Conservation (phyloP, 37 sponge, comb jelly and placozoan genomes). For the Agelas oroides region DNA sequence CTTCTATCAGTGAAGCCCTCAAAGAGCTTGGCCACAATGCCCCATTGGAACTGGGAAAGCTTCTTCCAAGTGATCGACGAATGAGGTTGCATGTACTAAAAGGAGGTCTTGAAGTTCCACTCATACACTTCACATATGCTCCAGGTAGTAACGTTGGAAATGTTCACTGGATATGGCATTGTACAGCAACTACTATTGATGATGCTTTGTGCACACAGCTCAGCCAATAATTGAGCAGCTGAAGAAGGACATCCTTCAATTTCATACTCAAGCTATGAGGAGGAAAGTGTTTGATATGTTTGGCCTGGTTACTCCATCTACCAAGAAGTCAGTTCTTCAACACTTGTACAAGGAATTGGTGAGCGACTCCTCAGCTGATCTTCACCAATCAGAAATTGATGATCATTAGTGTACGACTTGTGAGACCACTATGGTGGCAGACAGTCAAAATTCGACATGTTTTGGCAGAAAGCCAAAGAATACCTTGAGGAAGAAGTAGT, state of each 20-base stretch:
- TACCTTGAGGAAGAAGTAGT: slow-evolving; percentile 56
- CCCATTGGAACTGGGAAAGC: not conserved
- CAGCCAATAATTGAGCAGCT: slow-evolving; percentile 29
- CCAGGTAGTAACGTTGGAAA: slow-evolving; percentile 59
- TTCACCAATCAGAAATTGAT: slow-evolving; percentile 32
- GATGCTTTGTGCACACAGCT: slow-evolving; percentile 11
- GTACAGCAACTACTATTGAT: slow-evolving; percentile 9
- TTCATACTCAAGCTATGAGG: slow-evolving; percentile 36
- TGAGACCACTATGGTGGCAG: no score
- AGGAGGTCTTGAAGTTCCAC: slow-evolving; percentile 3
- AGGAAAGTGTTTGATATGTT: slow-evolving; percentile 25
- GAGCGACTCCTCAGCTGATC: slow-evolving; percentile 27
- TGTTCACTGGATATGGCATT: slow-evolving; percentile 43
- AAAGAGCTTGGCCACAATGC: no score
- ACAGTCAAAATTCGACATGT: slow-evolving; percentile 2
- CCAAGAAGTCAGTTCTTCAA: slow-evolving; percentile 25
- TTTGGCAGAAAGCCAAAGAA: slow-evolving; percentile 56
- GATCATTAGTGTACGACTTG: not conserved
- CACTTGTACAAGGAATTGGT: slow-evolving; percentile 34
- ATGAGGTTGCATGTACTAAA: not conserved
- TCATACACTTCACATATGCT: slow-evolving; percentile 33
- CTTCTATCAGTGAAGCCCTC: no score
- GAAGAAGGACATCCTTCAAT: slow-evolving; percentile 22
- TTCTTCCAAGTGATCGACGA: slow-evolving; percentile 2
- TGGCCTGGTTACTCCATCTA: slow-evolving; percentile 41